These are phyloP conservation scores for Lophochroa leadbeateri DNA, from an alignment of 2,113 vertebrate genomes.

Conservation along the genomic window DNA sequence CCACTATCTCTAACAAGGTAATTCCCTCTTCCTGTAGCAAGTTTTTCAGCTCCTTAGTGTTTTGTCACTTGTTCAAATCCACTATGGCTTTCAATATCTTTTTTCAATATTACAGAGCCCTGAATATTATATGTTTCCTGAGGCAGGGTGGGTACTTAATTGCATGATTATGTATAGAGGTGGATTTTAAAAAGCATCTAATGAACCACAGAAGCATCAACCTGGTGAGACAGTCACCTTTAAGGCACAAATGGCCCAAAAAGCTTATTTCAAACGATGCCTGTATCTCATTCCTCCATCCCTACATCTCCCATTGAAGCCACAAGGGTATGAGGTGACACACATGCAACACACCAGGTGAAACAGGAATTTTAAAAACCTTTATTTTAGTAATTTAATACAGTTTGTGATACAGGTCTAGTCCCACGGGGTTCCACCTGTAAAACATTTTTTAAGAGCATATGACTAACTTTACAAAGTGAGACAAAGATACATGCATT, in stretches of 20 bases:
- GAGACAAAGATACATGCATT: not conserved
- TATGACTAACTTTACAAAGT: not conserved
- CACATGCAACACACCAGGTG: not conserved
- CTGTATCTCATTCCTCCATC: not conserved
- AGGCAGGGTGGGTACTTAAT: not conserved
- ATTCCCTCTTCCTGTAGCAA: not conserved
- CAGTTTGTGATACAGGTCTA: not conserved
- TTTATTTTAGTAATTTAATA: constrained; percentile 50
- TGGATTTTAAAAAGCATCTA: not conserved
- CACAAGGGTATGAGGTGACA: not conserved
- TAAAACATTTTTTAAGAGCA: constrained; percentile 50
- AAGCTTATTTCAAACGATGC: not conserved
- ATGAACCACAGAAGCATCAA: not conserved
- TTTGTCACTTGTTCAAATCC: not conserved
- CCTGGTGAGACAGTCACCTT: not conserved
- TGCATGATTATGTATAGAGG: not conserved
- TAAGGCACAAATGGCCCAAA: not conserved
- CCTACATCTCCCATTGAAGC: not conserved
- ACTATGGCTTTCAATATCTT: not conserved
- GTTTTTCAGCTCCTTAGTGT: not conserved
- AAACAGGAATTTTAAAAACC: not conserved
- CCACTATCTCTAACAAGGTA: not conserved
- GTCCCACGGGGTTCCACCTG: constrained; percentile 56
- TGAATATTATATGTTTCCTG: not conserved
- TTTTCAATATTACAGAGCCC: not conserved